These are phyloP conservation scores for Oryzias dopingdopingensis DNA, from an alignment of 2,797 vertebrate species.

Conservation along the genomic window DNA sequence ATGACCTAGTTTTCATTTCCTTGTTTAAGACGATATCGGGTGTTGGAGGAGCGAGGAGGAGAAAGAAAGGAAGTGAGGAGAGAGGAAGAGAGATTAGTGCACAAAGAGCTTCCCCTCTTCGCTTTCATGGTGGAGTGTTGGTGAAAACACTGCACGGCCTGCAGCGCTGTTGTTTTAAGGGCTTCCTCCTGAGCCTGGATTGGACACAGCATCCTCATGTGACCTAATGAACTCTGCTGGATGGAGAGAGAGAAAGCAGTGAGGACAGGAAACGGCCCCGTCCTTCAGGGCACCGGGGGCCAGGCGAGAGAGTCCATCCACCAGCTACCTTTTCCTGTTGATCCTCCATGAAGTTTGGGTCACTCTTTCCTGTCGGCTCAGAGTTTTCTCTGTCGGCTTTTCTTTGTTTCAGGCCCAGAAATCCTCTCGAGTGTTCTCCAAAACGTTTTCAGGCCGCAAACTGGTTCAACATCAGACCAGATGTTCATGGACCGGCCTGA, in stretches of 20 bases:
- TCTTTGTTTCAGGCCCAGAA: constrained; percentile 7
- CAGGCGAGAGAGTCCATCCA: constrained; percentile 34
- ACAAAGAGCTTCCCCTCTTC: constrained; percentile 33
- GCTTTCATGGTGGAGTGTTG: constrained; percentile 27
- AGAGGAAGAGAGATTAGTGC: constrained; percentile 34
- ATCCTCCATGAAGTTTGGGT: constrained; percentile 26
- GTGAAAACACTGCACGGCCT: background rate
- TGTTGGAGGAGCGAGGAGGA: constrained; percentile 38
- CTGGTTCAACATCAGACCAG: no score
- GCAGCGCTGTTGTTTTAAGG: constrained; percentile 12
- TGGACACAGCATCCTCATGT: constrained; percentile 14
- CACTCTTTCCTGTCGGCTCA: constrained; percentile 22
- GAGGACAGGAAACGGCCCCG: constrained; percentile 53
- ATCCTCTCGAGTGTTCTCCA: no score
- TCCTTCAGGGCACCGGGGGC: constrained; percentile 49
- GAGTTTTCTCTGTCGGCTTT: background rate
- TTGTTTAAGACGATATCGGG: constrained; percentile 72
- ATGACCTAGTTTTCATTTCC: constrained; percentile 85
- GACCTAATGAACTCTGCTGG: constrained; percentile 3
- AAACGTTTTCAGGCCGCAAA: no score
- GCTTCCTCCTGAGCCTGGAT: constrained; percentile 43
- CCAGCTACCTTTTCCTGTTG: constrained; percentile 68
- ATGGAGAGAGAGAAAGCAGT: background rate
- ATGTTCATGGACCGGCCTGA: no score
- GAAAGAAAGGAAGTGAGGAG: constrained; percentile 25